Evolutionary conservation across 2,888 invertebrate species (phyloP), one percentile per base, ranked within the genome.

Genomic region (Panorpa germanica): DNA sequence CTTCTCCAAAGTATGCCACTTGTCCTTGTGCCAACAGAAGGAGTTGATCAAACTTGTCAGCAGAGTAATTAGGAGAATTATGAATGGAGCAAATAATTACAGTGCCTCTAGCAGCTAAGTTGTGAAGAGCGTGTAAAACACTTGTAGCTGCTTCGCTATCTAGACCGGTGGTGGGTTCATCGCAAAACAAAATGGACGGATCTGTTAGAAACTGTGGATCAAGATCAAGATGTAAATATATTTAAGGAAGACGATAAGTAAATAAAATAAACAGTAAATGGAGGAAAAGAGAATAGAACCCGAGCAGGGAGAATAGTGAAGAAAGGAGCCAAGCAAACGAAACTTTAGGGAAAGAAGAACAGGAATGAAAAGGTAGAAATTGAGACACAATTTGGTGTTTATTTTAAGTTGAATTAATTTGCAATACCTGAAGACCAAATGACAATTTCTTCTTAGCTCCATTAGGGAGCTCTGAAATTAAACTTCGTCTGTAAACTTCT

Each of bases 141-240:
- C 71, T 68, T 37, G 71, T 70, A 1, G 93, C 88, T 46, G 75
- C 83, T 52, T 70, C 90, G 40, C 86, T 85, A 52, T 93, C 93
- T 31, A 93, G 53, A 0, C 91, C 88, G 0, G 86, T 86, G 0
- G 90, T 91, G 0, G 88, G 88, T 48, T 93, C 93, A 46, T 93
- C 91, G 48, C 88, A 88, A 55, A 91, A 90, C 29, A 93, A 53
- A 32, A 93, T 65, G 3, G 75, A 71, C 1, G 91, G 91, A 47
- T 91, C 82, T 30, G 78, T 85, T 31, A 91, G 58, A 6, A 88
- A 61, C 81, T 82, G 49, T 12, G n/a, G n/a, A n/a, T n/a, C n/a
- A n/a, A n/a, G n/a, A n/a, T n/a, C n/a, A n/a, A n/a, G n/a, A n/a
- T n/a, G n/a, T n/a, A n/a, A n/a, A n/a, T n/a, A n/a, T n/a, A n/a